A percentile compares a stretch with the other conserved stretches of the same genome.
Evolutionary conservation across 2,113 vertebrate species (phyloP).

Genomic region (Clarias macrocephalus): DNA sequence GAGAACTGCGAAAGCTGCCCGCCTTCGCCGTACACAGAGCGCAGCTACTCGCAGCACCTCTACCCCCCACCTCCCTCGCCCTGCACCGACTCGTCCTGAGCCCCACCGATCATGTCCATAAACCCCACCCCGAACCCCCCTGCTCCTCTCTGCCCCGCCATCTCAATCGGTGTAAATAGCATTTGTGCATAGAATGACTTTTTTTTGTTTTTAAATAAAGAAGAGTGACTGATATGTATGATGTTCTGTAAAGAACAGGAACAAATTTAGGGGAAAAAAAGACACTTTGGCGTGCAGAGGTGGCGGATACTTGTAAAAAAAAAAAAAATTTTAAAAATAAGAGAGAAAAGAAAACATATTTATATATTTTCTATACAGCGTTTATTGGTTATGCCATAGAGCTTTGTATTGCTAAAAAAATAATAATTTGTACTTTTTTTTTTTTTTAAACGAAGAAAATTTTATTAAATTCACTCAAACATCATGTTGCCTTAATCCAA

Average conservation of each 20-base stretch:
- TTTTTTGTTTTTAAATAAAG: slow-evolving; percentile 53
- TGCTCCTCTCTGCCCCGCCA: slow-evolving; percentile 47
- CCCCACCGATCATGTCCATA: slow-evolving; percentile 74
- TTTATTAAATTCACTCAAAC: slow-evolving; percentile 85
- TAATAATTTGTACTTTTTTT: slow-evolving; percentile 89
- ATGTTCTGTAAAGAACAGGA: slow-evolving; percentile 73
- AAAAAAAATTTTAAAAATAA: slow-evolving; percentile 69
- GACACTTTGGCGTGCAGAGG: slow-evolving; percentile 57
- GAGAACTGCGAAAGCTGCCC: slow-evolving; percentile 99
- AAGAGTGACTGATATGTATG: slow-evolving; percentile 69
- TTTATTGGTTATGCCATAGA: slow-evolving; percentile 91
- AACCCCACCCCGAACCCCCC: slow-evolving; percentile 35
- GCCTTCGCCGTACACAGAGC: slow-evolving; percentile 91
- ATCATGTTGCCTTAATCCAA: slow-evolving; percentile 91
- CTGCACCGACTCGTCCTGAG: slow-evolving; percentile 97
- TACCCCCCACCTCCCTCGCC: slow-evolving; percentile 93
- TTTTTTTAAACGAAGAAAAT: slow-evolving; percentile 78
- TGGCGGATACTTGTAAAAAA: slow-evolving; percentile 82
- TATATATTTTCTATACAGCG: slow-evolving; percentile 99
- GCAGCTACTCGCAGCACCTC: slow-evolving; percentile 95
- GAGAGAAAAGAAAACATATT: slow-evolving; percentile 81
- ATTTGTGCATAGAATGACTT: slow-evolving; percentile 73
- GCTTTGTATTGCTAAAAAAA: slow-evolving; percentile 88
- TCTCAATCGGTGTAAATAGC: slow-evolving; percentile 81
- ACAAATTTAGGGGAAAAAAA: slow-evolving; percentile 45